These are phyloP conservation scores for Thalassophryne amazonica DNA, from an alignment of 2,797 vertebrate genomes.

Conservation along the genomic window DNA sequence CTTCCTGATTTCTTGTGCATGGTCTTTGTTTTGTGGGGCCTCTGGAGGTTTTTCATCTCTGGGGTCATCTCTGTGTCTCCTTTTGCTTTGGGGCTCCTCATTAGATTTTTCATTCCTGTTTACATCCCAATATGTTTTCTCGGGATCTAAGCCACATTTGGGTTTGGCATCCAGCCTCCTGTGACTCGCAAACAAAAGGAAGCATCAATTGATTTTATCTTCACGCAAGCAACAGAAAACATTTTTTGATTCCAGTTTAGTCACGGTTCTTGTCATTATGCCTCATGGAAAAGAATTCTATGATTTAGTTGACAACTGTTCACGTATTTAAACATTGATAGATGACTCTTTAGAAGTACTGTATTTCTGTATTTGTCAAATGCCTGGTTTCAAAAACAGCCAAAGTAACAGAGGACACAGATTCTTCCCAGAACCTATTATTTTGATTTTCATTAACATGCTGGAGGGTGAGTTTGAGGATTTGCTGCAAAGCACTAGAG, in stretches of 20 bases:
- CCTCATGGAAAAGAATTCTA: background rate
- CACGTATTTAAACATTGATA: background rate
- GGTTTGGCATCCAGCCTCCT: conserved; percentile 52
- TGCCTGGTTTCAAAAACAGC: too few relatives aligned
- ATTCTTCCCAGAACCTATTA: too few relatives aligned
- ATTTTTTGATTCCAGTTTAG: background rate
- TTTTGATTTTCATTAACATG: too few relatives aligned
- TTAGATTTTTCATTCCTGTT: conserved; percentile 54
- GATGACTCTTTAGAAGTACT: too few relatives aligned
- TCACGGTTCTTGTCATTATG: background rate
- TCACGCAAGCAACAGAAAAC: background rate
- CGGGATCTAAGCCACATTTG: conserved; percentile 50
- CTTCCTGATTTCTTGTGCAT: conserved; percentile 24
- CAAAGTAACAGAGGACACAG: too few relatives aligned
- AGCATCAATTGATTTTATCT: conserved; percentile 18
- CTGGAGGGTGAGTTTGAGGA: too few relatives aligned
- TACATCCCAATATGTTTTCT: conserved; percentile 55
- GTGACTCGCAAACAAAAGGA: conserved; percentile 65
- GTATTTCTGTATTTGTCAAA: too few relatives aligned
- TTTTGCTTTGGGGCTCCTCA: conserved; percentile 35
- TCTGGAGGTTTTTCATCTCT: conserved; percentile 17
- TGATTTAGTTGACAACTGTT: background rate
- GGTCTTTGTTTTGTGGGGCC: conserved; percentile 27
- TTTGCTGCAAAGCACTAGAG: too few relatives aligned
- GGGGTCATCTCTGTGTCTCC: conserved; percentile 6